Base-by-base conservation (phyloP, 2,888 invertebrate genomes). In the Euplagia quadripunctaria region DNA sequence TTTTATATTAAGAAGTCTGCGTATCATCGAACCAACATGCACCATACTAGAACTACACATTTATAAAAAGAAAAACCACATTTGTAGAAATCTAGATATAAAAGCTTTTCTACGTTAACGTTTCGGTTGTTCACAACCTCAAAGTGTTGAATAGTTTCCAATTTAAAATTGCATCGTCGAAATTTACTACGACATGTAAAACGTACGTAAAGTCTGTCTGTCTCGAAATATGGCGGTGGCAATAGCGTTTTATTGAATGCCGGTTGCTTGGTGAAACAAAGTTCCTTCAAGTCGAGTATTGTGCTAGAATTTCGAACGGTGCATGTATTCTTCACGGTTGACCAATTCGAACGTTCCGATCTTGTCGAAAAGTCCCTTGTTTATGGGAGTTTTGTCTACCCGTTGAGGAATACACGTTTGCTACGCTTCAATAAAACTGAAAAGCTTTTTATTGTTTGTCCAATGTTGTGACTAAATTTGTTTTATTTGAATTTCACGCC, bases 241-340 rank as follows among this genome's bases (percentile, higher is more conserved):
- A 87, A 86, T 85, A 85, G 84, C 85, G 81, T 91, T 92, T 90
- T 91, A 89, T 90, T 88, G 89, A 83, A 80, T 81, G 70, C 79
- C 83, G 81, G 85, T 80, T 79, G 81, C 85, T 88, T 81, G 70
- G 73, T 55, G 72, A 74, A 70, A 82, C 76, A 79, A 82, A 80
- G 73, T 85, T 79, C 83, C 78, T 77, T 79, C 80, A 84, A 89
- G 86, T 86, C 83, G 78, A 80, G 86, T 85, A 86, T 88, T 90
- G 89, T 87, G 83, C 85, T 82, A 80, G 86, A 85, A 89, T 89
- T 86, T 78, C 82, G 82, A 82, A 85, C 82, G 86, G 82, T 82
- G 83, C 89, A 86, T 89, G 87, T 88, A 90, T 91, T 87, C 88
- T 90, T 89, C 85, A 89, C 90, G 89, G 87, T 86, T 86, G 87